Percentiles rank a stretch among this genome's conserved stretches.
Evolutionary conservation across 2,797 vertebrate genomes (phyloP).

Genomic region (Neopelma chrysocephalum): DNA sequence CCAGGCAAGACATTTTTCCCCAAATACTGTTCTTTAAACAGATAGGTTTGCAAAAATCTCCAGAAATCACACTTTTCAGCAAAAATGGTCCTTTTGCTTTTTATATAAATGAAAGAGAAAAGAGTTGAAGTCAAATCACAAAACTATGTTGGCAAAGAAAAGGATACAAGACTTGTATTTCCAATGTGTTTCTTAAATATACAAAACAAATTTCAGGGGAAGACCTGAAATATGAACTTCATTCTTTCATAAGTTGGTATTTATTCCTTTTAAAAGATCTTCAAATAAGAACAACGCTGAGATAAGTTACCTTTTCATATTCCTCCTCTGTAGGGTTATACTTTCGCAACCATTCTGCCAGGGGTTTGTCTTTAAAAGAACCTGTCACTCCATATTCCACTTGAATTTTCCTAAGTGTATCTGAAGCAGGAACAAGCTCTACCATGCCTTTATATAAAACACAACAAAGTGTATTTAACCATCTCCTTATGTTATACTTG

Average conservation of each 20-base stretch:
- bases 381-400: slow-evolving; percentile 97
- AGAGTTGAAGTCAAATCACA: neutral
- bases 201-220: neutral
- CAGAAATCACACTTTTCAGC: neutral
- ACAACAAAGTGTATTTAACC: neutral
- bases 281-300: neutral
- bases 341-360: slow-evolving; percentile 97
- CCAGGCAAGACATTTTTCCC: neutral
- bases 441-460: slow-evolving; percentile 88
- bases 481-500: neutral
- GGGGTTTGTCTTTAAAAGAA: slow-evolving; percentile 97
- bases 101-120: neutral
- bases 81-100: neutral
- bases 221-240: neutral
- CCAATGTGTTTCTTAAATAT: neutral
- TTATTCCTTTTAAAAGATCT: neutral
- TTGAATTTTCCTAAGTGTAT: slow-evolving; percentile 97
- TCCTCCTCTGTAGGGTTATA: slow-evolving; percentile 98
- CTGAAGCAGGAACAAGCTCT: slow-evolving; percentile 94
- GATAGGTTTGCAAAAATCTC: neutral
- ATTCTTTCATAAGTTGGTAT: neutral
- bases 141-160: neutral
- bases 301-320: slow-evolving; percentile 91
- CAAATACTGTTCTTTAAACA: neutral
- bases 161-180: neutral